Base-by-base conservation (phyloP, 1,140 invertebrate genomes). In the Himalopsyche phryganea region DNA sequence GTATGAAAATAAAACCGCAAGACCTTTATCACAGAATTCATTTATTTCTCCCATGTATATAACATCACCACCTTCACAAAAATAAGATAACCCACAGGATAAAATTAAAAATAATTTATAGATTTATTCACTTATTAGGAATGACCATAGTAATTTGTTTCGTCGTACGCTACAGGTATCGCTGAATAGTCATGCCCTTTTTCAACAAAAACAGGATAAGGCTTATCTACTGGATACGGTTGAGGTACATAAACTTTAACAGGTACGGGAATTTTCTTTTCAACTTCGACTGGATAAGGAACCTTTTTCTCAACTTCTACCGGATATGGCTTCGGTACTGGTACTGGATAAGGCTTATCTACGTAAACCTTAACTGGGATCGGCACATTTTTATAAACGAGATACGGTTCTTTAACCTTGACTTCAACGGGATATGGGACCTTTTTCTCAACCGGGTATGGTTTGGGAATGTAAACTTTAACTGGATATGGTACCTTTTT, bases 221-320 rank as follows among this genome's bases (percentile, higher is more conserved):
- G 60, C 53, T 67, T 69, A 41, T 66, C 65, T 7, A 67, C 72
- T 55, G 66, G 70, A 41, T 58, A 58, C 6, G 65, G 64, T 32
- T 78, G 71, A 13, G 77, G 79, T 11, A 80, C 71, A 10, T 69
- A 55, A 13, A 79, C 71, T 69, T 78, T 71, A 1, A 77, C 68
- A 0, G 71, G 73, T 9, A 75, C 67, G 0, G 76, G 76, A 7
- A 80, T 69, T 56, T 70, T 76, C 41, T 76, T 77, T 45, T 81
- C 78, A 1, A 83, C 75, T 63, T 78, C 72, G 2, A 81, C 75
- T 0, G 76, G 75, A 64, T 78, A 78, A 0, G 80, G 79, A 6
- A 82, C 74, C 66, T 72, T 77, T 58, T 81, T 81, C 60, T 83
- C 80, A 13, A 81, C 69, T 3, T 71, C 71, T 18, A 81, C 74